Evolutionary conservation across 2,113 vertebrate species (phyloP), one percentile per base, ranked within the genome.

Genomic region (Sceloporus tristichus): DNA sequence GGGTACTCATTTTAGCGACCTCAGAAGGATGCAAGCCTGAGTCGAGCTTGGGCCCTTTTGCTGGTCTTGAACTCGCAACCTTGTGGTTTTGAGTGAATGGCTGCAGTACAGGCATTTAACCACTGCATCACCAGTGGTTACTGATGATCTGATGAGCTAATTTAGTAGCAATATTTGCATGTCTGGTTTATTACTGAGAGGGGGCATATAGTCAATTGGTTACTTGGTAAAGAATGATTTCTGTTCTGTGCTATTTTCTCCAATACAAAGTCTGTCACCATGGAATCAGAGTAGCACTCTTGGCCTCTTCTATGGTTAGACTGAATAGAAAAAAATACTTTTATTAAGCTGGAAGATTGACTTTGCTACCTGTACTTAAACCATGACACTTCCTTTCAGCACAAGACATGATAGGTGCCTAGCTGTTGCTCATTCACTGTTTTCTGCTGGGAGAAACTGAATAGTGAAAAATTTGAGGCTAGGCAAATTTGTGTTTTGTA

Each of bases 321-420:
- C 54, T 75, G 40, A 82, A 82, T 82, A 7, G 53, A 80, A 62
- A 87, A 80, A 62, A 87, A 71, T 80, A 18, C 25, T 74, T 74
- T 82, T 21, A 25, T 82, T 81, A 82, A 65, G 70, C 9, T 87
- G n/a, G 14, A 38, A 62, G 34, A 34, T 42, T 18, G 11, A 25
- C 54, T 81, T 18, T 65, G 56, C 70, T 75, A 85, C 34, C 78
- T 80, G 68, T 25, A 87, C 42, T 88, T 83, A 77, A 83, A 78
- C 48, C n/a, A 53, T 70, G 74, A 16, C 42, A 76, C 81, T 76
- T n/a, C 56, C 29, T 56, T 77, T 18, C 73, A 77, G 38, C 25
- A 19, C 13, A 13, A 21, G 66, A 25, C 0, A 1, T 79, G 21
- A 27, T 59, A 10, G 29, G 54, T 87, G 29, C 56, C 48, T 81